A percentile compares a stretch with the other conserved stretches of the same genome.
Evolutionary conservation across 2,113 vertebrate genomes (phyloP).

Genomic region (Poecilia latipinna): DNA sequence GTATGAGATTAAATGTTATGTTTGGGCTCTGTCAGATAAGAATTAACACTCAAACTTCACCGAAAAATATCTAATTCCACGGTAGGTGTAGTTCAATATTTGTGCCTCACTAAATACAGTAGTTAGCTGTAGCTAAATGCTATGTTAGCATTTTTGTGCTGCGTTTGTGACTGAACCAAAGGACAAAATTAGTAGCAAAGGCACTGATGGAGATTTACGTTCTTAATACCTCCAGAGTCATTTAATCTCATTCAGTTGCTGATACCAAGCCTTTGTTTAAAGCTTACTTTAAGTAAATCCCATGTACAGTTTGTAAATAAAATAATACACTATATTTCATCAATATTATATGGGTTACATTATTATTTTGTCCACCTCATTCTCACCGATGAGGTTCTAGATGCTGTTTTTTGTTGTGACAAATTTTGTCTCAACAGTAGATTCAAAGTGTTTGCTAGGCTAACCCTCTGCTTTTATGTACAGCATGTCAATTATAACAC

Average conservation of each 20-base stretch:
- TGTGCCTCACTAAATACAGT: conserved; percentile 22
- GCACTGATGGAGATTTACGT: neutral
- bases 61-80: conserved; percentile 13
- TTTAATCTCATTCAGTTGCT: neutral
- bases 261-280: neutral
- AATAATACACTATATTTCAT: neutral
- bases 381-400: too few species aligned
- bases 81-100: neutral
- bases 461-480: too few species aligned
- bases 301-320: neutral
- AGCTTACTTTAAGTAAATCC: neutral
- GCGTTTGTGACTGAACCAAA: conserved; percentile 55
- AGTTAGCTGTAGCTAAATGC: conserved; percentile 20
- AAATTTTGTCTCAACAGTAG: too few species aligned
- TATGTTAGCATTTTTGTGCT: conserved; percentile 52
- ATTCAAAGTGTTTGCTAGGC: too few species aligned
- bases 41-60: neutral
- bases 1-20: conserved; percentile 1
- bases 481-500: too few species aligned
- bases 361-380: too few species aligned
- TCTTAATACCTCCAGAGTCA: neutral
- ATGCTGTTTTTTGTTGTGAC: too few species aligned
- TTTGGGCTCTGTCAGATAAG: conserved; percentile 27
- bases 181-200: conserved; percentile 42
- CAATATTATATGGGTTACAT: too few species aligned